Evolutionary conservation across 1,140 invertebrate genomes (phyloP).

Genomic region (Pteromalus puparum): DNA sequence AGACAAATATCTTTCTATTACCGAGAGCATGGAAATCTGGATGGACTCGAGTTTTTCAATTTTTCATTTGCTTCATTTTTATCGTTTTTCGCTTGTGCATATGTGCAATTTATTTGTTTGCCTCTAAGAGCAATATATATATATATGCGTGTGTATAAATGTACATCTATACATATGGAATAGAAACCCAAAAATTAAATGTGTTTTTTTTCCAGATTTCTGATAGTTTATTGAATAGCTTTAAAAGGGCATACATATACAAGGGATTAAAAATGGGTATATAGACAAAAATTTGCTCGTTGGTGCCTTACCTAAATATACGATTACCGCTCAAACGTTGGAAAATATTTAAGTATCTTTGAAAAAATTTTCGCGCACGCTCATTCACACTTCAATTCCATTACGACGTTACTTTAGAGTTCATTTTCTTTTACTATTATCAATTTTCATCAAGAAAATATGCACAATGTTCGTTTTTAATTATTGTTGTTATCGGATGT

Average conservation of each 20-base stretch:
- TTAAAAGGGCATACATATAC: slow-evolving; percentile 69
- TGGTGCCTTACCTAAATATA: slow-evolving; percentile 66
- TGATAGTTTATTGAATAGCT: slow-evolving; percentile 69
- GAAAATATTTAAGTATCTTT: slow-evolving; percentile 43
- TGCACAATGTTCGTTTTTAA: slow-evolving; percentile 55
- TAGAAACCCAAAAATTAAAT: slow-evolving; percentile 67
- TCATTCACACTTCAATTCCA: slow-evolving; percentile 48
- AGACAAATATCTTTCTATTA: slow-evolving; percentile 41
- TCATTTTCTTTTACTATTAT: slow-evolving; percentile 44
- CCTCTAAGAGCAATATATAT: slow-evolving; percentile 46
- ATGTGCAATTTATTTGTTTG: slow-evolving; percentile 28
- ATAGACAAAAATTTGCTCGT: slow-evolving; percentile 63
- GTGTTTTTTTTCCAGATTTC: slow-evolving; percentile 65
- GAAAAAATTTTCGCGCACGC: slow-evolving; percentile 42
- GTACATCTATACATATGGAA: slow-evolving; percentile 53
- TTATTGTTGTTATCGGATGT: slow-evolving; percentile 64
- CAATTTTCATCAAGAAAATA: slow-evolving; percentile 48
- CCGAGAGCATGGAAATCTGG: slow-evolving; percentile 67
- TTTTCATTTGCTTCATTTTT: not conserved
- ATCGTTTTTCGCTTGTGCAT: not conserved
- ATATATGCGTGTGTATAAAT: slow-evolving; percentile 37
- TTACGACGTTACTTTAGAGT: slow-evolving; percentile 39
- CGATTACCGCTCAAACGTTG: slow-evolving; percentile 47
- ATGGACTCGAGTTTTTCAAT: slow-evolving; percentile 54
- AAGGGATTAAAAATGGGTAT: slow-evolving; percentile 64